Conservation (phyloP, 2,113 vertebrate species). For the Solea solea region DNA sequence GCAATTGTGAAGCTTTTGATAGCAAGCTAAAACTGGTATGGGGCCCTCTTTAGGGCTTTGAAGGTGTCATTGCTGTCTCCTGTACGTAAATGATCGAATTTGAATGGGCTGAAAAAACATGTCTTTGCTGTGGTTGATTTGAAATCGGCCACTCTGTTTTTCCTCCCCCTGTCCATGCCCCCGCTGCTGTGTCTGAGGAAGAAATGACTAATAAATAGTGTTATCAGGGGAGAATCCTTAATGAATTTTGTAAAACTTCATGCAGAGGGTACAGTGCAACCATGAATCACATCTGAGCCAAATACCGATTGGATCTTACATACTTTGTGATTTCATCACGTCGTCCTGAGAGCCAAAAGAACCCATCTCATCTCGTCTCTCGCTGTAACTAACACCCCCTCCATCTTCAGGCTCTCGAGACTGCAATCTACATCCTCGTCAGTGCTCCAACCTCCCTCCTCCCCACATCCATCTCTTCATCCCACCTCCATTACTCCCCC, state of each 20-base stretch:
- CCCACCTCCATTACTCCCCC: slow-evolving; percentile 15
- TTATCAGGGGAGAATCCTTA: background rate
- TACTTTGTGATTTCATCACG: slow-evolving; percentile 42
- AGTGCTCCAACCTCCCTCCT: slow-evolving; percentile 31
- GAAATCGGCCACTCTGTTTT: no score
- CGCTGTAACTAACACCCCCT: slow-evolving; percentile 16
- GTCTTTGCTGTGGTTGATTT: no score
- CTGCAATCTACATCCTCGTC: slow-evolving; percentile 5
- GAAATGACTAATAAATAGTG: background rate
- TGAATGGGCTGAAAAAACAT: no score
- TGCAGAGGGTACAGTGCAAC: slow-evolving; percentile 3
- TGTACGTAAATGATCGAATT: no score
- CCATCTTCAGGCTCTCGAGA: slow-evolving; percentile 21
- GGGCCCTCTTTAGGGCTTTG: no score
- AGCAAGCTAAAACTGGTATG: no score
- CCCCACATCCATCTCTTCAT: slow-evolving; percentile 29
- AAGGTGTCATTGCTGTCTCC: no score
- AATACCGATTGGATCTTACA: slow-evolving; percentile 23
- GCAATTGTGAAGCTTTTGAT: no score
- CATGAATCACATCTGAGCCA: slow-evolving; percentile 10
- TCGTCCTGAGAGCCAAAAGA: slow-evolving; percentile 20
- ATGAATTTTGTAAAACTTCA: slow-evolving; percentile 1
- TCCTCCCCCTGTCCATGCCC: no score
- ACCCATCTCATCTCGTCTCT: slow-evolving; percentile 35
- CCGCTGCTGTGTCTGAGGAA: background rate